phyloP scores from a whole-genome alignment of 2,888 invertebrate species.

The Neria commutata region DNA sequence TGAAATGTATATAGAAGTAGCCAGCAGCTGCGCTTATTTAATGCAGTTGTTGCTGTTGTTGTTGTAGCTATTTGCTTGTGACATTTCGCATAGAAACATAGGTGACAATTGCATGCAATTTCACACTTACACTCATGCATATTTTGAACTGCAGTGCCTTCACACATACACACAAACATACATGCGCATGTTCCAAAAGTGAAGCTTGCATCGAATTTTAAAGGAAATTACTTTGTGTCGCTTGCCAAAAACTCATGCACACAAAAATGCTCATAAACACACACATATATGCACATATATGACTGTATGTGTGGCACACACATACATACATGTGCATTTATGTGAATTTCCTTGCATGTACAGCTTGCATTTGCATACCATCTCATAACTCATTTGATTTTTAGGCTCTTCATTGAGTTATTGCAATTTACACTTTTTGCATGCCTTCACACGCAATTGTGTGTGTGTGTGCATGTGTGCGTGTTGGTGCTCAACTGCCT shows the following conservation, averaged over 20 bases:
- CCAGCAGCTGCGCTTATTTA: too few relatives aligned
- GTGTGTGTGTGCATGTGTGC: background rate
- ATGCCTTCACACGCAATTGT: background rate
- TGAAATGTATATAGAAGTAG: too few relatives aligned
- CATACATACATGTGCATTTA: background rate
- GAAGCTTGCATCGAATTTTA: too few relatives aligned
- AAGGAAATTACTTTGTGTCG: too few relatives aligned
- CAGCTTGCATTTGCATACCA: too few relatives aligned
- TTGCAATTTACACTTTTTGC: background rate
- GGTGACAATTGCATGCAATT: background rate
- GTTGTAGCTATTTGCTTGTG: constrained; percentile 3
- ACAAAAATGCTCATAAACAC: too few relatives aligned
- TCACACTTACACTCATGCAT: constrained; percentile 21
- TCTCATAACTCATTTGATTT: constrained; percentile 2
- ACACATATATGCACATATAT: too few relatives aligned
- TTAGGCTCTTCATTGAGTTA: background rate
- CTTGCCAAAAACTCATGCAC: too few relatives aligned
- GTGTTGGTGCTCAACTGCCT: too few relatives aligned
- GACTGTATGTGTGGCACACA: too few relatives aligned
- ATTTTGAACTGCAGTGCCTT: constrained; percentile 5
- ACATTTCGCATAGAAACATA: too few relatives aligned
- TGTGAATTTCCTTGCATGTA: background rate
- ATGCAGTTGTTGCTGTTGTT: constrained; percentile 19
- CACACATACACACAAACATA: background rate
- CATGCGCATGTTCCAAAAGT: too few relatives aligned